phyloP scores from a whole-genome alignment of 2,888 invertebrate species.

The Xanthia icteritia region DNA sequence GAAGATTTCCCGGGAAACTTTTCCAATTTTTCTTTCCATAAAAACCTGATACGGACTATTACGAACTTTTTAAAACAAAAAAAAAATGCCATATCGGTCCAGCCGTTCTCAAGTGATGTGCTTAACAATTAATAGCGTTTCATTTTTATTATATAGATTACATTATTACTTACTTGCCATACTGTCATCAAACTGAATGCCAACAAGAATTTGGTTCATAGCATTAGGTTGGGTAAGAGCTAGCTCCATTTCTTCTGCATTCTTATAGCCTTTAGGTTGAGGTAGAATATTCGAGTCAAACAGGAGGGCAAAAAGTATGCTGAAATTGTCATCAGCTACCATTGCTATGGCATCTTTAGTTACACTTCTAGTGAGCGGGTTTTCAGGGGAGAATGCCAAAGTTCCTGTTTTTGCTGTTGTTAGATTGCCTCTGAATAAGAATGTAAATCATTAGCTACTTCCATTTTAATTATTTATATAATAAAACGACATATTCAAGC shows the following conservation, averaged over 20 bases:
- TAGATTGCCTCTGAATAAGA: slow-evolving; percentile 80
- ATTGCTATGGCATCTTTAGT: slow-evolving; percentile 83
- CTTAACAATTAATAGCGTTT: not conserved
- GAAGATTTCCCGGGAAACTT: not conserved
- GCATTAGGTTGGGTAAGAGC: slow-evolving; percentile 84
- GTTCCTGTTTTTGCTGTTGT: slow-evolving; percentile 83
- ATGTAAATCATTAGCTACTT: slow-evolving; percentile 12
- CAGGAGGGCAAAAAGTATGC: slow-evolving; percentile 79
- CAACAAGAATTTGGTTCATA: slow-evolving; percentile 86
- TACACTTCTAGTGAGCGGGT: slow-evolving; percentile 81
- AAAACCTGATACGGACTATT: not conserved
- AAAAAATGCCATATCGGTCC: not conserved
- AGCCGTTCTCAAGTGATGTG: not conserved
- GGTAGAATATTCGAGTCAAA: slow-evolving; percentile 83
- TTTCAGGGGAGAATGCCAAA: slow-evolving; percentile 87
- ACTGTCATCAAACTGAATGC: slow-evolving; percentile 85
- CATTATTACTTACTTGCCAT: slow-evolving; percentile 84
- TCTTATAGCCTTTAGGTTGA: slow-evolving; percentile 83
- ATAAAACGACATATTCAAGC: not conserved
- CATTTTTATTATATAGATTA: not conserved
- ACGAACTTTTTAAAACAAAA: not conserved
- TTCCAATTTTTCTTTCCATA: not conserved
- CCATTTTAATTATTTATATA: not conserved
- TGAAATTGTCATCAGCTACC: slow-evolving; percentile 84
- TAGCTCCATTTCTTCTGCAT: slow-evolving; percentile 80